Evolutionary conservation across 2,888 invertebrate species (phyloP).

Genomic region (Tupiocoris notatus): DNA sequence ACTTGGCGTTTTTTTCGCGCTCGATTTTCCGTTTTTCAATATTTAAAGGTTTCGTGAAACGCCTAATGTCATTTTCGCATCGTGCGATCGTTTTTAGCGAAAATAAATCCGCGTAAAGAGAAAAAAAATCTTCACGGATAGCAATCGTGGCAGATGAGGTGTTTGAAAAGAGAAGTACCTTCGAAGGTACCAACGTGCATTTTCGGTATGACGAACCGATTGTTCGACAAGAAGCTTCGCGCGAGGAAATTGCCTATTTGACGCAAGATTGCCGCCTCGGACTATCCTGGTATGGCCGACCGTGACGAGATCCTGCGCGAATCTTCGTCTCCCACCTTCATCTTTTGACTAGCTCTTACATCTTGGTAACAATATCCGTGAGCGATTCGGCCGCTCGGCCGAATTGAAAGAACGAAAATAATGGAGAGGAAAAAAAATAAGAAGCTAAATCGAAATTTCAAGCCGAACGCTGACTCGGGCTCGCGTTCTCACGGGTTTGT

Average conservation of each 20-base stretch:
- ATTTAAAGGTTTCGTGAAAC: too few relatives aligned
- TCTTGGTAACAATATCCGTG: not conserved
- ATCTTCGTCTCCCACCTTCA: not conserved
- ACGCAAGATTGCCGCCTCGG: conserved; percentile 18
- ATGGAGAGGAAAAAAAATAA: not conserved
- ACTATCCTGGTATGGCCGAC: conserved; percentile 18
- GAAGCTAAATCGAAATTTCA: not conserved
- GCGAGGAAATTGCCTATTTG: conserved; percentile 35
- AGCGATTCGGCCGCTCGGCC: not conserved
- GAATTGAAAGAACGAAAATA: not conserved
- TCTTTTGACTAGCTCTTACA: not conserved
- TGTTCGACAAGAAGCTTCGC: conserved; percentile 16
- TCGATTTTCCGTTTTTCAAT: too few relatives aligned
- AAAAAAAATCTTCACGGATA: too few relatives aligned
- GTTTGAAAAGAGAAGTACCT: too few relatives aligned
- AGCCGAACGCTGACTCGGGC: not conserved
- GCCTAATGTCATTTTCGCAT: too few relatives aligned
- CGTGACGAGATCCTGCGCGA: conserved; percentile 5
- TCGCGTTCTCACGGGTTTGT: not conserved
- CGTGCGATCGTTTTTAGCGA: too few relatives aligned
- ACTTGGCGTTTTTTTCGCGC: too few relatives aligned
- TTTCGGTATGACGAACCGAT: conserved; percentile 22
- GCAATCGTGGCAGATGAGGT: too few relatives aligned
- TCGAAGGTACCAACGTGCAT: too few relatives aligned
- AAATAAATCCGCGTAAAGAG: too few relatives aligned